Conservation (phyloP, 2,113 vertebrate species). For the Ptychochromis oligacanthus region DNA sequence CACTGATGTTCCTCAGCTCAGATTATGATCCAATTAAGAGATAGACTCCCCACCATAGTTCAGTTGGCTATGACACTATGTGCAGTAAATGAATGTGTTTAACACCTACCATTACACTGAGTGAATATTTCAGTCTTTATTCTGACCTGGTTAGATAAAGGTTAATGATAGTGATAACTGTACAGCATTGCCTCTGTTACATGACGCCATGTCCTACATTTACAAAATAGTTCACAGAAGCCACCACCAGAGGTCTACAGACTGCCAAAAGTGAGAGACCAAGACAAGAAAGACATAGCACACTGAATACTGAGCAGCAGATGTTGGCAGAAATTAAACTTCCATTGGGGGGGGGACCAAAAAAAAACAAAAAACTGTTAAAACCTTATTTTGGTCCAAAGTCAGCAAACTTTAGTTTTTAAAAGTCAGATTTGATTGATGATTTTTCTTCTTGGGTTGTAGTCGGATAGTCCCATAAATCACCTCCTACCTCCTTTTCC, state of each 20-base stretch:
- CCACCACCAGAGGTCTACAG: conserved; percentile 52
- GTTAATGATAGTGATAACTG: neutral
- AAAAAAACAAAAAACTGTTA: too few relatives aligned
- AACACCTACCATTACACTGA: neutral
- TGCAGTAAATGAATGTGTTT: fast-evolving
- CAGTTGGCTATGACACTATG: neutral
- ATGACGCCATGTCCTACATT: neutral
- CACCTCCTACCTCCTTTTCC: too few relatives aligned
- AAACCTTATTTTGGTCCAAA: too few relatives aligned
- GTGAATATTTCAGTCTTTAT: neutral
- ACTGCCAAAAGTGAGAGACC: neutral
- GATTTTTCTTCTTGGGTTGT: too few relatives aligned
- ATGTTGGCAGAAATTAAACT: neutral
- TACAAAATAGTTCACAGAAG: neutral
- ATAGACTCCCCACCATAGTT: neutral
- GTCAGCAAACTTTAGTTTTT: too few relatives aligned
- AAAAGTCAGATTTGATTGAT: too few relatives aligned
- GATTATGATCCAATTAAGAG: neutral
- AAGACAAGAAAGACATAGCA: neutral
- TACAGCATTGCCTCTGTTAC: neutral
- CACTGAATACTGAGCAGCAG: neutral
- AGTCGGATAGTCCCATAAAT: too few relatives aligned
- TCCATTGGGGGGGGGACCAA: too few relatives aligned
- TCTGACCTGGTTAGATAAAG: neutral
- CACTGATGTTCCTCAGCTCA: neutral